Evolutionary conservation across 1,140 invertebrate species (phyloP).

Genomic region (Reticulitermes speratus): DNA sequence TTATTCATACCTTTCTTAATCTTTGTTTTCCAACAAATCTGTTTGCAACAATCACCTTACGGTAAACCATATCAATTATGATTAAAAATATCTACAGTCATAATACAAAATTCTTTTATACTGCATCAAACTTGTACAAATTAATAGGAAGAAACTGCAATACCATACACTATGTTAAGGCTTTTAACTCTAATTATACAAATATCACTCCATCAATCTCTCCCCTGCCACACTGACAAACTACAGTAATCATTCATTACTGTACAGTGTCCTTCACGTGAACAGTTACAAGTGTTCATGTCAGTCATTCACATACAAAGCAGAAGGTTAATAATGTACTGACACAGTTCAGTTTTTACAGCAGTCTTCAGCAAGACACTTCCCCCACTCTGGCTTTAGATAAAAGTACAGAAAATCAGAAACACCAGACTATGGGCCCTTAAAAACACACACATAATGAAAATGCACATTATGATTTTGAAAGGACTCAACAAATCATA

Average conservation of each 20-base stretch:
- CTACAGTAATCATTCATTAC: neutral
- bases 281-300: neutral
- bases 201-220: neutral
- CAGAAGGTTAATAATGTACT: neutral
- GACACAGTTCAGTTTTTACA: neutral
- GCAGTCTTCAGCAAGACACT: neutral
- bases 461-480: neutral
- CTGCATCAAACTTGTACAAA: neutral
- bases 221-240: neutral
- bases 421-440: neutral
- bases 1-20: neutral
- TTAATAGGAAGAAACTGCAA: neutral
- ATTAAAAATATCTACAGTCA: neutral
- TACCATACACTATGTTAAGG: neutral
- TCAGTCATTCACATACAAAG: neutral
- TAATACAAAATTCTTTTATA: neutral
- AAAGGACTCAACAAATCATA: neutral
- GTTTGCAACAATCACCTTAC: neutral
- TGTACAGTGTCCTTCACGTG: neutral
- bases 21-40: neutral
- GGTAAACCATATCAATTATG: neutral
- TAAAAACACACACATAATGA: neutral
- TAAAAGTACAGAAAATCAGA: neutral
- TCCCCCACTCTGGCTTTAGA: neutral
- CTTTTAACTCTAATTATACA: neutral